These are phyloP conservation scores for Colaptes auratus DNA, from an alignment of 2,113 vertebrate species.

Conservation along the genomic window DNA sequence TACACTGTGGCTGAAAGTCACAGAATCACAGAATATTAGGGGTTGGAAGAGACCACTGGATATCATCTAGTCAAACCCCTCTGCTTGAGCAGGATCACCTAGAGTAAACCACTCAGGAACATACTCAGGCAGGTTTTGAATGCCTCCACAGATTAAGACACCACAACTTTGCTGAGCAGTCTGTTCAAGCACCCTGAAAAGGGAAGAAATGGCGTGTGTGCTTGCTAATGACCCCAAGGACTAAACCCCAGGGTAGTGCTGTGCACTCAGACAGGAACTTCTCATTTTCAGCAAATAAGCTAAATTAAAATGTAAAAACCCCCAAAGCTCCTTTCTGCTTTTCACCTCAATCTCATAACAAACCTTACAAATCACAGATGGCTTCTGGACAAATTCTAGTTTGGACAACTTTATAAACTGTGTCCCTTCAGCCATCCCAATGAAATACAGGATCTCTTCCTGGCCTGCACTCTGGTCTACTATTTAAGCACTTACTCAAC, in stretches of 20 bases:
- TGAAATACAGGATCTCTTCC: background rate
- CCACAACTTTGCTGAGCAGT: too few species aligned
- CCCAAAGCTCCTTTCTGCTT: background rate
- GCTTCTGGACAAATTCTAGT: background rate
- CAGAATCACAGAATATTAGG: too few species aligned
- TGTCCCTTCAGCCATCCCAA: background rate
- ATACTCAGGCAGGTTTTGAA: too few species aligned
- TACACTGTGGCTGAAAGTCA: accelerated
- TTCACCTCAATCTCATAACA: background rate
- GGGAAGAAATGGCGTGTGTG: background rate
- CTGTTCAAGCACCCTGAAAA: too few species aligned
- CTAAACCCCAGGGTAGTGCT: background rate
- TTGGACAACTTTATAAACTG: background rate
- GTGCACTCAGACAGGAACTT: accelerated
- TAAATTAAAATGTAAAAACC: background rate
- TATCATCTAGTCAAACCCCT: too few species aligned
- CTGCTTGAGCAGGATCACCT: too few species aligned
- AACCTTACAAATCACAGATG: background rate
- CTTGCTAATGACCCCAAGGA: background rate
- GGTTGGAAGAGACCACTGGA: too few species aligned
- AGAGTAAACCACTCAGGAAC: too few species aligned
- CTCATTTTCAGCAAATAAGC: background rate
- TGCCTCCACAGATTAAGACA: too few species aligned
- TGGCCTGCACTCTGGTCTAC: background rate
- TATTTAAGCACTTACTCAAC: background rate